phyloP scores from a whole-genome alignment of 2,888 invertebrate species.

The Cheilosia soror region DNA sequence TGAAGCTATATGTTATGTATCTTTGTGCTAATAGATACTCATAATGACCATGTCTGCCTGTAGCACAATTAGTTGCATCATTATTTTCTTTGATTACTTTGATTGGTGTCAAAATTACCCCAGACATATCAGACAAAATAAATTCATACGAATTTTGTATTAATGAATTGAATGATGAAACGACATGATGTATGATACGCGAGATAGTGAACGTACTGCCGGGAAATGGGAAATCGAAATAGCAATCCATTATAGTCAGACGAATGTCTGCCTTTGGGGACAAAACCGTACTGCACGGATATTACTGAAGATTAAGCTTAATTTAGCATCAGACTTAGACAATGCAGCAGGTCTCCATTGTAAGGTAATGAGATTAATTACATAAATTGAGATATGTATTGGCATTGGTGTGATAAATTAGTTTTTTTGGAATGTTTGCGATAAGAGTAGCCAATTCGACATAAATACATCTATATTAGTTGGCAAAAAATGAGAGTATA shows the following conservation, averaged over 20 bases:
- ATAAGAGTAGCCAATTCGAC: too few relatives aligned
- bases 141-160: slow-evolving; percentile 10
- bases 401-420: background rate
- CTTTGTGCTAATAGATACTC: background rate
- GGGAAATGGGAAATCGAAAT: slow-evolving; percentile 14
- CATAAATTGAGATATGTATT: background rate
- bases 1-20: too few relatives aligned
- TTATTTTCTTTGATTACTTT: slow-evolving; percentile 50
- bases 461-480: too few relatives aligned
- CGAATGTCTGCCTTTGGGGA: background rate
- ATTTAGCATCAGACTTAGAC: slow-evolving; percentile 1
- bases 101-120: slow-evolving; percentile 27
- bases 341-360: background rate
- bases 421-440: too few relatives aligned
- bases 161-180: slow-evolving; percentile 34
- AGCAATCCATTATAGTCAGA: slow-evolving; percentile 33
- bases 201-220: slow-evolving; percentile 12
- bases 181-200: slow-evolving; percentile 26
- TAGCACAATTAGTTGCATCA: slow-evolving; percentile 42
- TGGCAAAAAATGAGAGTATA: background rate
- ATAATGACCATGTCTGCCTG: background rate
- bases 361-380: slow-evolving; percentile 35
- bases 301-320: slow-evolving; percentile 26
- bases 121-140: background rate
- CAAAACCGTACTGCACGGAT: background rate